Evolutionary conservation across 2,113 vertebrate genomes (phyloP), one percentile per base, ranked within the genome.

Genomic region (Ceyx melanurus): DNA sequence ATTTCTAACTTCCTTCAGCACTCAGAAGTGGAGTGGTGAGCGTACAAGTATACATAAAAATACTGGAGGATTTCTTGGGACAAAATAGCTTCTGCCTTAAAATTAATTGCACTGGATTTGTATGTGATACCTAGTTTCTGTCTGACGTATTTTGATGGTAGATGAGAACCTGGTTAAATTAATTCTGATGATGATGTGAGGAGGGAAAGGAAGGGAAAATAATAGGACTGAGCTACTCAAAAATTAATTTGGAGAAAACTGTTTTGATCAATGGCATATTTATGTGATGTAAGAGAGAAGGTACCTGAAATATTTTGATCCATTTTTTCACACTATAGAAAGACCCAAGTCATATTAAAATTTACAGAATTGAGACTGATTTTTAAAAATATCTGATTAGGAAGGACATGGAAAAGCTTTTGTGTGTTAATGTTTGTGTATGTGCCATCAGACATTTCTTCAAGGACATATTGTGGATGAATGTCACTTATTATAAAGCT

Each of bases 271-370:
- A 5, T 14, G 20, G 8, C 6, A 0, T 57, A 25, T 82, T 53
- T 61, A 29, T 7, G 6, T 80, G 17, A 42, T 8, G 6, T 40
- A 25, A 25, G 51, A 46, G 45, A 31, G 62, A 54, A 37, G 57
- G 70, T 68, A 54, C 17, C 40, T 22, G 45, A 62, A 65, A 22
- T 56, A 6, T 42, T 87, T 31, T 62, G 1, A 45, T 58, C 57
- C 11, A 3, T 57, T 58, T 76, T 91, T 33, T 68, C 42, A 21
- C 0, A 0, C 15, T 64, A 6, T 37, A 11, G 15, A 51, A 77
- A 46, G 19, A 54, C 23, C 14, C 4, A 15, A 45, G 35, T 58
- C 21, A 25, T 60, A 21, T 10, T 33, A 7, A 82, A 62, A 4
- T 71, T 48, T 0, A 18, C 8, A n/a, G n/a, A 76, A 51, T 10